Evolutionary conservation across 2,113 vertebrate genomes (phyloP).

Genomic region (Macquaria australasica): DNA sequence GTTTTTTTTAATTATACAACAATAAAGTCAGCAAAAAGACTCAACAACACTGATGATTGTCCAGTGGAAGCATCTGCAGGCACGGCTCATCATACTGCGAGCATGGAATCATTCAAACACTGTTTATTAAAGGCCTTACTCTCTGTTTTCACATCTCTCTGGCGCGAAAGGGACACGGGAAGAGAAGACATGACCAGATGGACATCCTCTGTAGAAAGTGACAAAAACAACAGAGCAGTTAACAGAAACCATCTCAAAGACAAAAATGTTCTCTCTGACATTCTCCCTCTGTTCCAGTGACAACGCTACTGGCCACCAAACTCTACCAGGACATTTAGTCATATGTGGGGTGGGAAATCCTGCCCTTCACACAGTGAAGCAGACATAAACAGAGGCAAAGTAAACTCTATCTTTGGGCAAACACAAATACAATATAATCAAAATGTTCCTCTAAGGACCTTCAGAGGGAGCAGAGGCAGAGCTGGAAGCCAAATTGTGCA

Average conservation of each 20-base stretch:
- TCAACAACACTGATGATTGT: not conserved
- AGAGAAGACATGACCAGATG: constrained; percentile 33
- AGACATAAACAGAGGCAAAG: not conserved
- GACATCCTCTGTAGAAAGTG: constrained; percentile 14
- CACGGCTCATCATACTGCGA: not conserved
- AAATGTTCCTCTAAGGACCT: not conserved
- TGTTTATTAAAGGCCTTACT: constrained; percentile 9
- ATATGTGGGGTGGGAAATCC: not conserved
- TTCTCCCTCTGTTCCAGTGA: not conserved
- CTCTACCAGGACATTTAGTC: not conserved
- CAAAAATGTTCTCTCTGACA: not conserved
- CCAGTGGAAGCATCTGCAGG: not conserved
- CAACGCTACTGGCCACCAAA: not conserved
- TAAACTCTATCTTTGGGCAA: not conserved
- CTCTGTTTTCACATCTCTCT: constrained; percentile 15
- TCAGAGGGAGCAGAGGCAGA: not conserved
- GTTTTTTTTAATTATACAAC: not conserved
- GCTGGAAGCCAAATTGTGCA: not conserved
- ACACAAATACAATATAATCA: not conserved
- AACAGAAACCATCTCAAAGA: not conserved
- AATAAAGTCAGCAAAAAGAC: not conserved
- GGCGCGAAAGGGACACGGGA: constrained; percentile 8
- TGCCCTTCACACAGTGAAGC: not conserved
- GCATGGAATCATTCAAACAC: not conserved
- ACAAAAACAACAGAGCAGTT: not conserved